A percentile compares a stretch with the other conserved stretches of the same genome.
These are phyloP conservation scores for Luperina testacea DNA, from an alignment of 2,888 invertebrate genomes.

Conservation along the genomic window DNA sequence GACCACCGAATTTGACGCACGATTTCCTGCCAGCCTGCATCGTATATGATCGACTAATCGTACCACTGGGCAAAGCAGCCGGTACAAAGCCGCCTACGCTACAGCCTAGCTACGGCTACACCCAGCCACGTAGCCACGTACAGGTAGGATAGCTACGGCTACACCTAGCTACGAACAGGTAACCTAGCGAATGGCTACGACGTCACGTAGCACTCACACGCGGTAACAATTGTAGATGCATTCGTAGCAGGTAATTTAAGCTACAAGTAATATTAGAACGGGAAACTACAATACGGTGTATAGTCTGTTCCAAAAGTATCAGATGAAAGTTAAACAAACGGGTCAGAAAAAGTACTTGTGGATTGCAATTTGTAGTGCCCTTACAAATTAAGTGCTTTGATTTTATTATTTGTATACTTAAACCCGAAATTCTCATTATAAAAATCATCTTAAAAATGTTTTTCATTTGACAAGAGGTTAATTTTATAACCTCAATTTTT, in stretches of 20 bases:
- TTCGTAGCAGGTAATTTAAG: slow-evolving; percentile 36
- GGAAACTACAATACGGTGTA: not conserved
- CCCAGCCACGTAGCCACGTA: not conserved
- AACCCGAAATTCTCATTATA: too few relatives aligned
- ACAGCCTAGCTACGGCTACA: not conserved
- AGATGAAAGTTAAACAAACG: not conserved
- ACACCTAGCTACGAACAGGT: slow-evolving; percentile 4
- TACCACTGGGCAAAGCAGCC: slow-evolving; percentile 1
- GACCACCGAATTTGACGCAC: slow-evolving; percentile 12
- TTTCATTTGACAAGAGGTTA: not conserved
- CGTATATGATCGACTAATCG: slow-evolving; percentile 27
- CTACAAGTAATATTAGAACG: slow-evolving; percentile 30
- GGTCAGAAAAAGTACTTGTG: not conserved
- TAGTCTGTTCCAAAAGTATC: not conserved
- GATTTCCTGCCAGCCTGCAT: slow-evolving; percentile 17
- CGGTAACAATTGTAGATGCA: slow-evolving; percentile 16
- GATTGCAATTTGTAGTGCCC: not conserved
- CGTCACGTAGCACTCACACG: slow-evolving; percentile 34
- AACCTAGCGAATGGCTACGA: slow-evolving; percentile 37
- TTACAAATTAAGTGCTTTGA: not conserved
- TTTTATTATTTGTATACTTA: not conserved
- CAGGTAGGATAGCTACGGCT: slow-evolving; percentile 1
- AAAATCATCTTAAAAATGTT: too few relatives aligned
- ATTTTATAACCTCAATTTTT: not conserved
- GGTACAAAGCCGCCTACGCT: slow-evolving; percentile 27